These are phyloP conservation scores for Dynastes hyllus DNA, from an alignment of 2,888 invertebrate genomes.

Conservation along the genomic window DNA sequence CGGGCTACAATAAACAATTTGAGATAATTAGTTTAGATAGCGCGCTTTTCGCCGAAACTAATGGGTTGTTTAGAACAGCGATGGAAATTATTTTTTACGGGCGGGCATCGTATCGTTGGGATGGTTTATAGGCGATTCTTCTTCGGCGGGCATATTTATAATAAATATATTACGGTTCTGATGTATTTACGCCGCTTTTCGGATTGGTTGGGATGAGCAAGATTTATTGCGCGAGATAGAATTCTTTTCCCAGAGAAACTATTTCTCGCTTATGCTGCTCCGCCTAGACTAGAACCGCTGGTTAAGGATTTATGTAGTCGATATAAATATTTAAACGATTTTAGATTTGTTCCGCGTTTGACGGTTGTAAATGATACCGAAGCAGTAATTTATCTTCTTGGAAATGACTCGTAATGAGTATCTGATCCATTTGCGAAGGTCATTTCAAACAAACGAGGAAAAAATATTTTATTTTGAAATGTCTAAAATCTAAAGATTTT, in stretches of 20 bases:
- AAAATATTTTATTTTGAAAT: no score
- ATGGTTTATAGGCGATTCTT: constrained; percentile 20
- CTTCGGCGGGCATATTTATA: constrained; percentile 27
- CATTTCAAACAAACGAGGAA: no score
- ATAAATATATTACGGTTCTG: constrained; percentile 20
- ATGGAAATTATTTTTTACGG: constrained; percentile 27
- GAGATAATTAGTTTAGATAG: constrained; percentile 22
- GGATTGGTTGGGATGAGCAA: background rate
- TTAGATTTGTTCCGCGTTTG: no score
- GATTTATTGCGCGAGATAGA: constrained; percentile 6
- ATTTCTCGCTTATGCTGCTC: no score
- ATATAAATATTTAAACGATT: no score
- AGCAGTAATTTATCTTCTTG: no score
- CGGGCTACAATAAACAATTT: constrained; percentile 8
- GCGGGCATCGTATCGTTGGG: background rate
- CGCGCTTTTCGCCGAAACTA: background rate
- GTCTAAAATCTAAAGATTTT: no score
- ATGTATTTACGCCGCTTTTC: background rate
- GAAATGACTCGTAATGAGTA: background rate
- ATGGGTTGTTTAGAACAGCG: constrained; percentile 9
- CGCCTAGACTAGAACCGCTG: no score
- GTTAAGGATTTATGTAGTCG: no score
- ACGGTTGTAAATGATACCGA: no score
- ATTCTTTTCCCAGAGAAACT: no score
- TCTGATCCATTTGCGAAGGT: no score